A percentile compares a stretch with the other conserved stretches of the same genome.
These are phyloP conservation scores for Tachystola acroxantha DNA, from an alignment of 2,888 invertebrate genomes.

Conservation along the genomic window DNA sequence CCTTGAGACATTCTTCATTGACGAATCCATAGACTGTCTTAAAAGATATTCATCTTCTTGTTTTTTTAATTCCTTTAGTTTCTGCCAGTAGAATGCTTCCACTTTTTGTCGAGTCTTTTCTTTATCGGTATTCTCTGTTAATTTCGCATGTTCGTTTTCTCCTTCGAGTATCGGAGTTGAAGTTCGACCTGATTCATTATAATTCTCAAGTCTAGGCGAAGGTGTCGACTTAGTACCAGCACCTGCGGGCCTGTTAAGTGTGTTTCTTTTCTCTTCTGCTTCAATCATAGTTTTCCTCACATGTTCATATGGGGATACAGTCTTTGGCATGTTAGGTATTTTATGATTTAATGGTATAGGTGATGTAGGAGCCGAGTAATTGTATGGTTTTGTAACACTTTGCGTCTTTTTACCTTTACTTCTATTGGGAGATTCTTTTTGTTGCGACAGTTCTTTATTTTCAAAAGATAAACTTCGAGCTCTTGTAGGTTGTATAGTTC, in stretches of 20 bases:
- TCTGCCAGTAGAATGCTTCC: constrained; percentile 84
- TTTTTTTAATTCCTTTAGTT: constrained; percentile 80
- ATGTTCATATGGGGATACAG: constrained; percentile 60
- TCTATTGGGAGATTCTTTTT: constrained; percentile 11
- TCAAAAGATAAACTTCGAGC: constrained; percentile 63
- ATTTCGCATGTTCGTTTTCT: constrained; percentile 19
- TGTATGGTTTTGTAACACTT: constrained; percentile 44
- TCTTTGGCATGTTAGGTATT: constrained; percentile 64
- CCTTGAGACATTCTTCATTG: constrained; percentile 21
- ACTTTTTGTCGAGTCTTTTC: constrained; percentile 77
- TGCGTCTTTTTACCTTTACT: constrained; percentile 11
- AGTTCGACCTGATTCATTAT: constrained; percentile 20
- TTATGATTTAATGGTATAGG: constrained; percentile 53
- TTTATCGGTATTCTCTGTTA: constrained; percentile 36
- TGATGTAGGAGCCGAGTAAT: constrained; percentile 69
- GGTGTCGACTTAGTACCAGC: constrained; percentile 32
- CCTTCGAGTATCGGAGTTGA: constrained; percentile 15
- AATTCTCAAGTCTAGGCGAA: constrained; percentile 29
- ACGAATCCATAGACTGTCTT: constrained; percentile 36
- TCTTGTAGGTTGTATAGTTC: constrained; percentile 61
- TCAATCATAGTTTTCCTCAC: constrained; percentile 60
- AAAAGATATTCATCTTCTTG: constrained; percentile 78
- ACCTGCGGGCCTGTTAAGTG: constrained; percentile 39
- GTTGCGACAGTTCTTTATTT: constrained; percentile 17
- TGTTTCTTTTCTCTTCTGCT: constrained; percentile 58